Conservation (phyloP, 2,113 vertebrate genomes). For the Elachura formosa region DNA sequence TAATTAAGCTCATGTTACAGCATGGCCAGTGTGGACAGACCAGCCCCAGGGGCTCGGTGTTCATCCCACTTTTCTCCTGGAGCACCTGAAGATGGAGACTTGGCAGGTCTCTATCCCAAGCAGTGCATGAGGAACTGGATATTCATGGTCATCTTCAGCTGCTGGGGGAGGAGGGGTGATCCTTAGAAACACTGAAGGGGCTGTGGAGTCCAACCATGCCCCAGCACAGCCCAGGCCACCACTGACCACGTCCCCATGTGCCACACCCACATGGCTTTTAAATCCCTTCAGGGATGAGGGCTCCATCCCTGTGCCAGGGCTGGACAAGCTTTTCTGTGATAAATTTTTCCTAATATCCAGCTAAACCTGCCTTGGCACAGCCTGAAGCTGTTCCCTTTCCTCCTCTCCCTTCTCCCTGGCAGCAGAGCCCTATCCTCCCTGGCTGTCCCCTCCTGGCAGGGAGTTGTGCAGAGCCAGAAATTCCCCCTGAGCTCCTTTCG, state of each 20-base stretch:
- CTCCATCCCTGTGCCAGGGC: neutral
- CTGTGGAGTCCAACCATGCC: fast-evolving
- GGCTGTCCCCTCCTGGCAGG: neutral
- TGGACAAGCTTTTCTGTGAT: neutral
- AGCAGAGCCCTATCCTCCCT: neutral
- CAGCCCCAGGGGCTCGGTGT: fast-evolving
- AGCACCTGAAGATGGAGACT: neutral
- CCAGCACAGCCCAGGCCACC: neutral
- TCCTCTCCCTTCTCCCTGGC: neutral
- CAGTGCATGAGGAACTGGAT: neutral
- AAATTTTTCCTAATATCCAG: neutral
- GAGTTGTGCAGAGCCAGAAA: neutral
- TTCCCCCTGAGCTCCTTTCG: neutral
- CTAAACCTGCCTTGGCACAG: fast-evolving
- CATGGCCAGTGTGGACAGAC: neutral
- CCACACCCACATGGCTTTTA: neutral
- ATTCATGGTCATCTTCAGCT: neutral
- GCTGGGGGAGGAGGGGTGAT: neutral
- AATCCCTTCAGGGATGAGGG: neutral
- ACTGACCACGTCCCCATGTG: neutral
- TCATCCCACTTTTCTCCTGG: neutral
- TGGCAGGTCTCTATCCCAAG: neutral
- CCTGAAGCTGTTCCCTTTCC: fast-evolving
- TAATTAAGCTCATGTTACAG: neutral
- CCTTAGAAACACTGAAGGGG: neutral